Evolutionary conservation across 2,113 vertebrate genomes (phyloP).

Genomic region (Gymnarchus niloticus): DNA sequence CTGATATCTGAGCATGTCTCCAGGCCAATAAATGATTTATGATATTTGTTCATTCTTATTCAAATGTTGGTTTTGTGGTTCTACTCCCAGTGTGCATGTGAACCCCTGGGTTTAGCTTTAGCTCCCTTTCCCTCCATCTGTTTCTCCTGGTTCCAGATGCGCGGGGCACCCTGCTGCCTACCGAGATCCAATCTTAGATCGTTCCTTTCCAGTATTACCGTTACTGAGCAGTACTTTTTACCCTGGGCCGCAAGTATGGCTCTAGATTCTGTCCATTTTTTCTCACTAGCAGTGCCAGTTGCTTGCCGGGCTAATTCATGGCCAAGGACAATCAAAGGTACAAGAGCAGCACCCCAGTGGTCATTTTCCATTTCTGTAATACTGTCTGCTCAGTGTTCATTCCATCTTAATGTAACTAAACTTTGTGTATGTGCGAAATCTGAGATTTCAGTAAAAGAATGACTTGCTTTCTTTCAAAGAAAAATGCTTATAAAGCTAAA

Average conservation of each 20-base stretch:
- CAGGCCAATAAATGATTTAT: constrained; percentile 41
- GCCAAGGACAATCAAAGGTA: constrained; percentile 41
- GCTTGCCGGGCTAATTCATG: neutral
- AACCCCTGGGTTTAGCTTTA: neutral
- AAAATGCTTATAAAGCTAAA: neutral
- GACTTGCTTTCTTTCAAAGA: neutral
- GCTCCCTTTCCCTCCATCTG: neutral
- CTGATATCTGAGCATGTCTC: constrained; percentile 32
- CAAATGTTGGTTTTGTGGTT: constrained; percentile 27
- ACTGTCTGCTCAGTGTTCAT: neutral
- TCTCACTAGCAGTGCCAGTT: neutral
- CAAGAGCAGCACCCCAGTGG: neutral
- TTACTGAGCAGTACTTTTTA: neutral
- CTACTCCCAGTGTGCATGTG: constrained; percentile 11
- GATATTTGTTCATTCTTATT: constrained; percentile 39
- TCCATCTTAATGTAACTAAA: neutral
- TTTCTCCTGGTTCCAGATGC: neutral
- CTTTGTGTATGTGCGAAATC: neutral
- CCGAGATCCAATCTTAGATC: constrained; percentile 13
- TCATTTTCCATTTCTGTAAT: neutral
- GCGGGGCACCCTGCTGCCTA: constrained; percentile 11
- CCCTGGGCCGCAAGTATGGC: neutral
- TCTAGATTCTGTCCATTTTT: neutral
- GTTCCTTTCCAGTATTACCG: neutral
- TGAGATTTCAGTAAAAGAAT: too few species aligned